Percentiles rank a stretch among this genome's conserved stretches.
Conservation (phyloP, 1,140 invertebrate genomes). For the Nasonia vitripennis region DNA sequence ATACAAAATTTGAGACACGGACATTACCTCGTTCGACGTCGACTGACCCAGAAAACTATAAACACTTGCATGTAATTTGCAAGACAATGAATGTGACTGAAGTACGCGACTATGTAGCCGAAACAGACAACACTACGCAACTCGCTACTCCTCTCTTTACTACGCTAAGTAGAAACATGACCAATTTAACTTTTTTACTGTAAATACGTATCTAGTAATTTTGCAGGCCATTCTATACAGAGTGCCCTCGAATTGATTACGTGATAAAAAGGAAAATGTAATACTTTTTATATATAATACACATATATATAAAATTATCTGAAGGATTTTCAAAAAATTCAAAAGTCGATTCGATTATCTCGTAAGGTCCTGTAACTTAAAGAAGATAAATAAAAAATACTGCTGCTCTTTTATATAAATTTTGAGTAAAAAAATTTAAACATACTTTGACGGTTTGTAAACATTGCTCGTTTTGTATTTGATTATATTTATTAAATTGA, state of each 20-base stretch:
- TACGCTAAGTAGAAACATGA: slow-evolving; percentile 70
- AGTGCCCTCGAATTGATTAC: slow-evolving; percentile 61
- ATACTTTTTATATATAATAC: slow-evolving; percentile 38
- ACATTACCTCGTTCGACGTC: slow-evolving; percentile 64
- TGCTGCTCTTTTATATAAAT: slow-evolving; percentile 21
- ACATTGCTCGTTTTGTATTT: slow-evolving; percentile 26
- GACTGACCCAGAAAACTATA: slow-evolving; percentile 67
- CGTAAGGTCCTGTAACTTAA: neutral
- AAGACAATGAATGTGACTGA: slow-evolving; percentile 67
- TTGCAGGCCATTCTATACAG: slow-evolving; percentile 71
- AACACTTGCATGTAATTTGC: slow-evolving; percentile 64
- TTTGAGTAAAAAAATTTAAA: slow-evolving; percentile 24
- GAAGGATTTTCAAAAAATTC: slow-evolving; percentile 17
- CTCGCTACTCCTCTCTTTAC: slow-evolving; percentile 66
- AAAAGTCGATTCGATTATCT: slow-evolving; percentile 34
- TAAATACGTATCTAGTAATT: slow-evolving; percentile 74
- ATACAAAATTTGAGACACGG: slow-evolving; percentile 55
- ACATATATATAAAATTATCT: slow-evolving; percentile 24
- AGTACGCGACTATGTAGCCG: slow-evolving; percentile 68
- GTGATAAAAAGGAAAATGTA: slow-evolving; percentile 42
- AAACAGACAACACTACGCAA: slow-evolving; percentile 68
- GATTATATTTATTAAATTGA: neutral
- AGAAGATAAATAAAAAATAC: neutral
- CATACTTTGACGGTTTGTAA: neutral
- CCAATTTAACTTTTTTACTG: slow-evolving; percentile 74